Evolutionary conservation across 2,888 invertebrate species (phyloP).

Genomic region (Sminthurinus aureus): DNA sequence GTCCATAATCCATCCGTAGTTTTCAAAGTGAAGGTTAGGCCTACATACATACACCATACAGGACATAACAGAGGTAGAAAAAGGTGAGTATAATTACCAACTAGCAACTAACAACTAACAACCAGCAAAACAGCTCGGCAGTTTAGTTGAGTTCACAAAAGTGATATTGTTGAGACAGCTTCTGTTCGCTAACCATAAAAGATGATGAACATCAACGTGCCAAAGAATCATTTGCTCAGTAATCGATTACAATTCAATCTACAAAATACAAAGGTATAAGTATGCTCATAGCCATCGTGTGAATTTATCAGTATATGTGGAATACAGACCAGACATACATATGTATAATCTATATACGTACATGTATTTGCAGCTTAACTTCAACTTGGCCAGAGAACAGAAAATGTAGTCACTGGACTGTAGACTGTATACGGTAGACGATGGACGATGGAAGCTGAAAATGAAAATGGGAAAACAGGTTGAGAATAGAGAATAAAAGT

Average conservation of each 20-base stretch:
- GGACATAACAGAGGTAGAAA: background rate
- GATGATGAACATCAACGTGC: background rate
- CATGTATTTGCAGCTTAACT: no score
- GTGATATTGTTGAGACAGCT: background rate
- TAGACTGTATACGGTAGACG: no score
- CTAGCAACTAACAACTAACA: background rate
- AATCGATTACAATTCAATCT: constrained; percentile 1
- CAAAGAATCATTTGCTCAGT: background rate
- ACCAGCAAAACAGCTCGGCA: background rate
- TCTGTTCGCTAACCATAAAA: background rate
- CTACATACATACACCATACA: background rate
- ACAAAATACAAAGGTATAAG: background rate
- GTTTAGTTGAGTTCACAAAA: background rate
- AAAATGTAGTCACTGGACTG: background rate
- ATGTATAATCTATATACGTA: no score
- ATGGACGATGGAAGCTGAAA: background rate
- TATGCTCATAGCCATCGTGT: no score
- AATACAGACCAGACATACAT: no score
- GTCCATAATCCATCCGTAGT: background rate
- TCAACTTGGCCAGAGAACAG: no score
- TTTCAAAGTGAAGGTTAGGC: background rate
- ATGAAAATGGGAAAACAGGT: background rate
- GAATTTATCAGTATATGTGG: no score
- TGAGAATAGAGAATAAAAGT: background rate
- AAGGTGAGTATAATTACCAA: no score